A percentile compares a stretch with the other conserved stretches of the same genome.
Evolutionary conservation across 2,797 vertebrate species (phyloP).

Genomic region (Poeciliopsis presidionis): DNA sequence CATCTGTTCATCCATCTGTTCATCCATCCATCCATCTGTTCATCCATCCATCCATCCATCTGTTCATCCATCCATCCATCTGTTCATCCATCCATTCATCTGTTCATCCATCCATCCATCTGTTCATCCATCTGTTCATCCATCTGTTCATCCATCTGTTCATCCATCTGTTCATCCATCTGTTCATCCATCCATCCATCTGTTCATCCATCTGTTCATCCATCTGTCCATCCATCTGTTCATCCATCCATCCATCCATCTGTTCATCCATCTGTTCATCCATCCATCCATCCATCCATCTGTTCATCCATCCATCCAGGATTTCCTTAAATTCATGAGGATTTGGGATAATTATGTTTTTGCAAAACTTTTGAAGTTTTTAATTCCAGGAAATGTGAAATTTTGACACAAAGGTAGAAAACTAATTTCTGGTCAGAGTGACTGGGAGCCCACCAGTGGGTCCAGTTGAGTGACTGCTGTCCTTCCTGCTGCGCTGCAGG

Average conservation of each 20-base stretch:
- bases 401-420: neutral
- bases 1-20: neutral
- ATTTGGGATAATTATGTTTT: neutral
- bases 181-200: too few species aligned
- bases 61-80: neutral
- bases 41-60: too few species aligned
- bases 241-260: neutral
- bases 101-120: too few species aligned
- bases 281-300: neutral
- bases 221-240: neutral
- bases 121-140: too few species aligned
- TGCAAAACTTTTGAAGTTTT: neutral
- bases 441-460: neutral
- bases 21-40: too few species aligned
- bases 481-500: constrained; percentile 76
- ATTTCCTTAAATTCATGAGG: neutral
- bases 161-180: too few species aligned
- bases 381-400: neutral
- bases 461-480: neutral
- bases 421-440: neutral
- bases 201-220: rapidly evolving
- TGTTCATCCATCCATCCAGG: neutral
- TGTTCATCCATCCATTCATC: too few species aligned
- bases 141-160: too few species aligned
- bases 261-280: neutral